These are phyloP conservation scores for Actenoides hombroni DNA, from an alignment of 2,113 vertebrate genomes.

Conservation along the genomic window DNA sequence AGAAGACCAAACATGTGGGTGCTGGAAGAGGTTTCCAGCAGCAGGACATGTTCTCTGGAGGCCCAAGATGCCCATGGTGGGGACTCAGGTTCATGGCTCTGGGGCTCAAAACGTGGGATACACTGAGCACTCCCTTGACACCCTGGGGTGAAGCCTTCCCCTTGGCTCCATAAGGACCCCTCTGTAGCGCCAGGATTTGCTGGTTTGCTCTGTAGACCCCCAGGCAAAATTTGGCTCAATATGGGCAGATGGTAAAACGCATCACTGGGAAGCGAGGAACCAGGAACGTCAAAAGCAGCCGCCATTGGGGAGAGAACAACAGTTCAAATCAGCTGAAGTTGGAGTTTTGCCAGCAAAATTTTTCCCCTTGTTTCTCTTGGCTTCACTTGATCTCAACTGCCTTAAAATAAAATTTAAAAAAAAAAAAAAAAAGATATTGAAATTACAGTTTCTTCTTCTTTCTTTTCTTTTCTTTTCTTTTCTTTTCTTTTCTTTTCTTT, in stretches of 20 bases:
- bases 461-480: no score
- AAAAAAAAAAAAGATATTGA: not conserved
- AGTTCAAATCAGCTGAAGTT: not conserved
- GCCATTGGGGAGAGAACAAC: not conserved
- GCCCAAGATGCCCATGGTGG: not conserved
- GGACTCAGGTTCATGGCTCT: not conserved
- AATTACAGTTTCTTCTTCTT: not conserved
- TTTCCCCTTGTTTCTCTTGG: not conserved
- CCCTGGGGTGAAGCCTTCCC: not conserved
- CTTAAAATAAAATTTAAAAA: not conserved
- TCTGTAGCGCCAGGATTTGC: not conserved
- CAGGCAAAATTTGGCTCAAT: not conserved
- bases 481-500: no score
- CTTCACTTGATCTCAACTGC: not conserved
- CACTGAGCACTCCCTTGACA: not conserved
- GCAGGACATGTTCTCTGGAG: fast-evolving
- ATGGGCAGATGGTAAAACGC: not conserved
- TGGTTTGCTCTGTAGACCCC: not conserved
- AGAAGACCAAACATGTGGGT: not conserved
- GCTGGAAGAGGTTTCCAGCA: not conserved
- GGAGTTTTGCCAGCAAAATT: not conserved
- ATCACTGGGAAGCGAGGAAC: not conserved
- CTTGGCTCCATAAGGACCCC: fast-evolving
- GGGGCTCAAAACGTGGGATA: fast-evolving
- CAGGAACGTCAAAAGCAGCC: not conserved